Conservation (phyloP, 2,113 vertebrate genomes). For the Hoplias malabaricus region DNA sequence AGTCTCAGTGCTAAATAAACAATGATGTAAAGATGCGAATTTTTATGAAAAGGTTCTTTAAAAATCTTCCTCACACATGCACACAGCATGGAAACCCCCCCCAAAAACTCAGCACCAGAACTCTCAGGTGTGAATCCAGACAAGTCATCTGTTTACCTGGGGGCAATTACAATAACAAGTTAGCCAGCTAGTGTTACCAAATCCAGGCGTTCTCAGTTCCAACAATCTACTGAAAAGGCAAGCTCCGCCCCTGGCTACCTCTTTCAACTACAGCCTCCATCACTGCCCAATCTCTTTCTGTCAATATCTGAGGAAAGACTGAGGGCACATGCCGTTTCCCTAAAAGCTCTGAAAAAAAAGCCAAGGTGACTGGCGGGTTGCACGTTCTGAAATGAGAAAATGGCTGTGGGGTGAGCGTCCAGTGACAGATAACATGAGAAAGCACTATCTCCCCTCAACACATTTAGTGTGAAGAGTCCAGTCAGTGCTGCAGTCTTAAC, state of each 20-base stretch:
- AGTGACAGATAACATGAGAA: constrained; percentile 73
- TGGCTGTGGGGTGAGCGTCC: constrained; percentile 65
- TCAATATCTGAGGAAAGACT: constrained; percentile 55
- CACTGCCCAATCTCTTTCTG: constrained; percentile 38
- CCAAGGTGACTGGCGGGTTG: constrained; percentile 74
- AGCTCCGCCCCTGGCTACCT: not conserved
- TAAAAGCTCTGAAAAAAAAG: constrained; percentile 73
- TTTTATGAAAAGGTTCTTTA: too few species aligned
- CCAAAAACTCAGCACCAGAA: too few species aligned
- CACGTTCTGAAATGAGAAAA: constrained; percentile 74
- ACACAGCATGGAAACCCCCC: too few species aligned
- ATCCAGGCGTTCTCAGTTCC: not conserved
- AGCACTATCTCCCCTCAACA: constrained; percentile 72
- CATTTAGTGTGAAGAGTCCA: constrained; percentile 58
- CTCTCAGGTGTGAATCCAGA: too few species aligned
- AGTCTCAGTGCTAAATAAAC: too few species aligned
- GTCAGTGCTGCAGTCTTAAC: constrained; percentile 58
- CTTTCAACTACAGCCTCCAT: not conserved
- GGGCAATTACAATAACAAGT: too few species aligned
- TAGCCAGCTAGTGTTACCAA: not conserved
- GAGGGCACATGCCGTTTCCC: constrained; percentile 60
- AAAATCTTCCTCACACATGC: too few species aligned
- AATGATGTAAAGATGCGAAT: too few species aligned
- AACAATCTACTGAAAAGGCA: not conserved
- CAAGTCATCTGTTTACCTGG: too few species aligned